Conservation (phyloP, 2,797 vertebrate genomes). For the Fratercula arctica region DNA sequence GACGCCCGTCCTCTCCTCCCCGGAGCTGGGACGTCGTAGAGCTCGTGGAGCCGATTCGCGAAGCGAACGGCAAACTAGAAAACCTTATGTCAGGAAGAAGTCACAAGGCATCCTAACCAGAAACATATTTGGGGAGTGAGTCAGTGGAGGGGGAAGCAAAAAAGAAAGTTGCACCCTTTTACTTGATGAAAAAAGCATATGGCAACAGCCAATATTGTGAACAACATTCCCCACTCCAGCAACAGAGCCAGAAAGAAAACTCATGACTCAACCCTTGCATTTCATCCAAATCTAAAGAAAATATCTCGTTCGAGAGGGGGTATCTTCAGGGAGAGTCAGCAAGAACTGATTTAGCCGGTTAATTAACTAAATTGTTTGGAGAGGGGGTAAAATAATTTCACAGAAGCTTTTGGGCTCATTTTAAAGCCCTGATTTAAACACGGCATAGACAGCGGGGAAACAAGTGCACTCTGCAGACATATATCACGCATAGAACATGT, state of each 20-base stretch:
- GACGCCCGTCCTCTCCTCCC: not conserved
- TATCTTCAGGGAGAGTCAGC: constrained; percentile 10
- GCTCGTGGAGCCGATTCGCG: not conserved
- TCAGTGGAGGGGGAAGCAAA: constrained; percentile 34
- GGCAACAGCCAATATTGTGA: constrained; percentile 42
- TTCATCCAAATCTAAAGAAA: constrained; percentile 56
- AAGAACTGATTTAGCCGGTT: not conserved
- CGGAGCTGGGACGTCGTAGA: not conserved
- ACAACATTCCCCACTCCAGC: not conserved
- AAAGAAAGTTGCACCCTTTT: constrained; percentile 55
- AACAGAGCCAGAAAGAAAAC: constrained; percentile 27
- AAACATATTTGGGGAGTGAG: constrained; percentile 63
- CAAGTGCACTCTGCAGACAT: not conserved
- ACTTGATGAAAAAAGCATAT: constrained; percentile 71
- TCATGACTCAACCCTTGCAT: constrained; percentile 17
- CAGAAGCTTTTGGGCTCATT: not conserved
- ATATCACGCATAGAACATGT: rapidly evolving
- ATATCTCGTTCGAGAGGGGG: not conserved
- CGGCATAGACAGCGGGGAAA: not conserved
- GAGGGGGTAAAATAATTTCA: not conserved
- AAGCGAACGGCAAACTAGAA: constrained; percentile 18
- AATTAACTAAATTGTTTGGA: not conserved
- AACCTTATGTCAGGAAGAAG: constrained; percentile 58
- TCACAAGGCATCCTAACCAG: constrained; percentile 54
- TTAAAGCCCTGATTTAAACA: not conserved